Percentiles rank a stretch among this genome's conserved stretches.
These are phyloP conservation scores for Reticulitermes lucifugus DNA, from an alignment of 2,888 invertebrate genomes.

Conservation along the genomic window DNA sequence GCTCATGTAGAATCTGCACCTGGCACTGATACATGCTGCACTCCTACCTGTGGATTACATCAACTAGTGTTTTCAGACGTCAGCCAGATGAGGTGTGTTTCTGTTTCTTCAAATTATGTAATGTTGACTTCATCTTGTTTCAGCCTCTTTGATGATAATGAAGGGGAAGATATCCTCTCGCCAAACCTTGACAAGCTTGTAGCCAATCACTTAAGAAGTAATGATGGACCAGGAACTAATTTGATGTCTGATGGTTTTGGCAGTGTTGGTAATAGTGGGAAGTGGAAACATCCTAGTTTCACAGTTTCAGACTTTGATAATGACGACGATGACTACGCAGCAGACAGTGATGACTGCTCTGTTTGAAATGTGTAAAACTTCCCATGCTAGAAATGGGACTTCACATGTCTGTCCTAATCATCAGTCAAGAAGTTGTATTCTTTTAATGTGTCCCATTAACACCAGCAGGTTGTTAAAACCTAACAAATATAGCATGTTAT, in stretches of 20 bases:
- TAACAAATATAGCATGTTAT: neutral
- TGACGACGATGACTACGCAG: conserved; percentile 56
- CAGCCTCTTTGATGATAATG: conserved; percentile 74
- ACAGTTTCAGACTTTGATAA: conserved; percentile 54
- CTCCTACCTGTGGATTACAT: too few species aligned
- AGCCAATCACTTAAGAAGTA: conserved; percentile 39
- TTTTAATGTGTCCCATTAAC: neutral
- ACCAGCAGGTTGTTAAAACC: neutral
- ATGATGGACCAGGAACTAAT: neutral
- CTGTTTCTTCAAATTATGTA: too few species aligned
- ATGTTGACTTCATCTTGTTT: conserved; percentile 56
- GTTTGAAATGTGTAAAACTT: conserved; percentile 45
- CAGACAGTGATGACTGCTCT: conserved; percentile 56
- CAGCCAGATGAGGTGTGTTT: too few species aligned
- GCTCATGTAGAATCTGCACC: too few species aligned
- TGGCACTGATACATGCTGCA: too few species aligned
- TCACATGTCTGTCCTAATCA: neutral
- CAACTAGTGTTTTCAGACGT: too few species aligned
- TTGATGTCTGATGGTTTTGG: conserved; percentile 1
- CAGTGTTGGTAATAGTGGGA: conserved; percentile 1
- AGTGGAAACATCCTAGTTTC: conserved; percentile 50
- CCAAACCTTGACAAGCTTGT: conserved; percentile 75
- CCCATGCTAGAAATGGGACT: neutral
- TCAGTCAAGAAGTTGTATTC: too few species aligned
- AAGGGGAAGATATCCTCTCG: conserved; percentile 74